phyloP scores from a whole-genome alignment of 2,113 vertebrate genomes.

The Lepus timidus region DNA sequence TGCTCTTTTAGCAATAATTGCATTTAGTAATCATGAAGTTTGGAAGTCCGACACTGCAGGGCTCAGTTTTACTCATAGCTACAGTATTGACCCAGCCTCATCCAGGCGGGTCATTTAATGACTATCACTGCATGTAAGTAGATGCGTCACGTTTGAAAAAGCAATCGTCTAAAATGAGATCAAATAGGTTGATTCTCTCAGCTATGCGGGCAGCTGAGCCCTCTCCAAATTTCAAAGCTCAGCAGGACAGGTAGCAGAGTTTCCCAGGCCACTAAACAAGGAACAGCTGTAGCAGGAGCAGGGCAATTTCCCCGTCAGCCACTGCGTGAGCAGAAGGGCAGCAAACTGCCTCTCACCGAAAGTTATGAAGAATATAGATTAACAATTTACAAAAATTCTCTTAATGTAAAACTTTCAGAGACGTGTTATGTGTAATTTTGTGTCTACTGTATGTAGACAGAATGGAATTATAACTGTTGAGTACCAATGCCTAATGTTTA shows the following conservation, averaged over 20 bases:
- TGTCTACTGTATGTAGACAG: background rate
- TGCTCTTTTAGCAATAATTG: background rate
- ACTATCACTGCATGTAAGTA: background rate
- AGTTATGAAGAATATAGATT: background rate
- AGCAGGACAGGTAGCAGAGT: background rate
- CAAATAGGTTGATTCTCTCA: slow-evolving; percentile 47
- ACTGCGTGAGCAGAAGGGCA: background rate
- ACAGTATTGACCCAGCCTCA: background rate
- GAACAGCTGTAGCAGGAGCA: background rate
- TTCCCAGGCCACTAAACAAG: background rate
- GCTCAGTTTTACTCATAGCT: background rate
- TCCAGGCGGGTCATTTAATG: slow-evolving; percentile 5
- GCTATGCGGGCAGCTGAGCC: background rate
- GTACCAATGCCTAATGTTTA: background rate
- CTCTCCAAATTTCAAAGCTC: slow-evolving; percentile 3
- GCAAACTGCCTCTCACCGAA: background rate
- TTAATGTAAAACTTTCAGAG: background rate
- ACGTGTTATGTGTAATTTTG: background rate
- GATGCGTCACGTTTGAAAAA: slow-evolving; percentile 4
- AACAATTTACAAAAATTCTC: background rate
- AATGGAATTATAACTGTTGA: background rate
- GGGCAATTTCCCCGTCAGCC: background rate
- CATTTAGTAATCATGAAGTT: slow-evolving; percentile 1
- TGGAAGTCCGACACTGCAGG: background rate
- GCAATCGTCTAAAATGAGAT: slow-evolving; percentile 37